A percentile compares a stretch with the other conserved stretches of the same genome.
These are phyloP conservation scores for Tragelaphus eurycerus DNA, from an alignment of 2,797 vertebrate species.

Conservation along the genomic window DNA sequence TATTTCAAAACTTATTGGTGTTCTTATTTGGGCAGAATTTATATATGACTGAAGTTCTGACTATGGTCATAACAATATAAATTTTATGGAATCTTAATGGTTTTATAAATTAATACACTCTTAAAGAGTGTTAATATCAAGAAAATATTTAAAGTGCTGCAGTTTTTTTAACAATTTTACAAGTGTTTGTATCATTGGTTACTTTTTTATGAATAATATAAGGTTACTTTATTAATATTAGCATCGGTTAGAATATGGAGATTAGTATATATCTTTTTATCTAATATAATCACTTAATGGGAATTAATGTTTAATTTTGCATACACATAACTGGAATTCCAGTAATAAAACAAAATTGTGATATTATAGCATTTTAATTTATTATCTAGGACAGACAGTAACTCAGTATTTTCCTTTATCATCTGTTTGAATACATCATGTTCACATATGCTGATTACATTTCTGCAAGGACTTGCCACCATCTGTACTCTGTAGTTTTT, in stretches of 20 bases:
- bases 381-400: slow-evolving; percentile 67
- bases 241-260: not conserved
- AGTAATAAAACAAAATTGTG: slow-evolving; percentile 45
- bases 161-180: not conserved
- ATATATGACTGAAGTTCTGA: not conserved
- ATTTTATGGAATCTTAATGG: not conserved
- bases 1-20: not conserved
- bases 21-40: not conserved
- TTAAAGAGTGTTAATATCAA: not conserved
- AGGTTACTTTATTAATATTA: not conserved
- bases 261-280: too few relatives aligned
- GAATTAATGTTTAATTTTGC: not conserved
- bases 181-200: not conserved
- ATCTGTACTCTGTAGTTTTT: slow-evolving; percentile 78
- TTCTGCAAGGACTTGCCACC: slow-evolving; percentile 76
- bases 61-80: not conserved
- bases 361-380: slow-evolving; percentile 65
- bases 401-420: slow-evolving; percentile 62
- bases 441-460: slow-evolving; percentile 76
- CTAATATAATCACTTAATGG: too few relatives aligned
- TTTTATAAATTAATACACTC: not conserved
- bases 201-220: not conserved
- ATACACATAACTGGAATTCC: not conserved
- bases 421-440: slow-evolving; percentile 75
- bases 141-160: not conserved